Evolutionary conservation across 2,888 invertebrate genomes (phyloP), one percentile per base, ranked within the genome.

Genomic region (Spatulosminthurus flaviceps): DNA sequence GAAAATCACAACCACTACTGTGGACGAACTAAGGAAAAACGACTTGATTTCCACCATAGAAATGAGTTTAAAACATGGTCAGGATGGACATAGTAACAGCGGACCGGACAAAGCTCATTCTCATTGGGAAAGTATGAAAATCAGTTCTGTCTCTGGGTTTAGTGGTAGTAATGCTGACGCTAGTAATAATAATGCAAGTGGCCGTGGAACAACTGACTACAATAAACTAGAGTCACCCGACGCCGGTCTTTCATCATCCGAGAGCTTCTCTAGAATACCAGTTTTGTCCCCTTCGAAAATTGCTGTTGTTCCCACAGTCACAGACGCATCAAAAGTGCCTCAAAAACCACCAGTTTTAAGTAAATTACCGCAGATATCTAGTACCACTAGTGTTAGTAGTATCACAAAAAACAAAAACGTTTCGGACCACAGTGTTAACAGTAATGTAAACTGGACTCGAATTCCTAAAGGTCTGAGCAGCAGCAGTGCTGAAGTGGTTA

Each of bases 181-280:
- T 28, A 67, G 67, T 67, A 67, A 67, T n/a, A 51, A 19, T 51
- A 51, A 51, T n/a, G 2, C 34, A 24, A 64, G 64, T 24, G 13
- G 19, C 24, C 26, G 28, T 67, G 11, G 26, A 28, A 67, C 26
- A 29, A 67, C 26, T 19, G 26, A 29, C 19, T 22, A 29, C 29
- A 29, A 29, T 67, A 67, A 29, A 67, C 0, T 67, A 26, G 26
- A 28, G 42, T 70, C 41, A 9, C 70, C 22, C 26, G 51, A 51
- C n/a, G 21, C 16, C 5, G 70, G 70, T 70, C 70, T 70, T 70
- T 70, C 70, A 70, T 70, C 41, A 41, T 70, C 70, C 70, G 70
- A 70, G 42, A 70, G 70, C 42, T 70, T 70, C 42, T 70, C 70
- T 41, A 72, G 42, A 43, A 74, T 74, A 26, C 74, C 74, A 29